phyloP scores from a whole-genome alignment of 1,140 invertebrate species.

The Laupala kohalensis region DNA sequence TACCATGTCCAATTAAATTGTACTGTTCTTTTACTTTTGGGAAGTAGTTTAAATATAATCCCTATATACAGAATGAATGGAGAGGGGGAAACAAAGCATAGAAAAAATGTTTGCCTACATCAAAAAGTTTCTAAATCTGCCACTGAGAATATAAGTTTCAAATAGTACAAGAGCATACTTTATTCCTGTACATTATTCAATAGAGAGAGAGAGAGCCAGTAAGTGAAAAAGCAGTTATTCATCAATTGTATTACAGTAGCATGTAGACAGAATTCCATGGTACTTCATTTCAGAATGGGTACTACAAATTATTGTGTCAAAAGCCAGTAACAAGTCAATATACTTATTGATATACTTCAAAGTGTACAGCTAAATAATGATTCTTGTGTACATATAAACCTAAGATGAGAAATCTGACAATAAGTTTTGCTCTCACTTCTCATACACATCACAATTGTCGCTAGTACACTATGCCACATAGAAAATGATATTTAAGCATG shows the following conservation, averaged over 20 bases:
- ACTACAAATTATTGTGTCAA: neutral
- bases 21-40: no score
- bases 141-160: no score
- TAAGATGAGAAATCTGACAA: neutral
- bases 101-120: no score
- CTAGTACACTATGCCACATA: neutral
- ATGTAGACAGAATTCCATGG: neutral
- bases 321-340: neutral
- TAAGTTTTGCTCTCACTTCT: neutral
- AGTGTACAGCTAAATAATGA: neutral
- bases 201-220: neutral
- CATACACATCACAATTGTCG: neutral
- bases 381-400: neutral
- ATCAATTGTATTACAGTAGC: neutral
- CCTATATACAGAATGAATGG: no score
- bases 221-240: neutral
- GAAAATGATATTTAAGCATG: neutral
- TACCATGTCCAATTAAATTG: no score
- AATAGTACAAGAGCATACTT: neutral
- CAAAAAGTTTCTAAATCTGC: no score
- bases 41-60: no score
- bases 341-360: neutral
- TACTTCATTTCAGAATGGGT: neutral
- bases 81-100: no score
- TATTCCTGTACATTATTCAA: neutral